A percentile compares a stretch with the other conserved stretches of the same genome.
phyloP scores from a whole-genome alignment of 2,888 invertebrate species.

The Anodontia alba region DNA sequence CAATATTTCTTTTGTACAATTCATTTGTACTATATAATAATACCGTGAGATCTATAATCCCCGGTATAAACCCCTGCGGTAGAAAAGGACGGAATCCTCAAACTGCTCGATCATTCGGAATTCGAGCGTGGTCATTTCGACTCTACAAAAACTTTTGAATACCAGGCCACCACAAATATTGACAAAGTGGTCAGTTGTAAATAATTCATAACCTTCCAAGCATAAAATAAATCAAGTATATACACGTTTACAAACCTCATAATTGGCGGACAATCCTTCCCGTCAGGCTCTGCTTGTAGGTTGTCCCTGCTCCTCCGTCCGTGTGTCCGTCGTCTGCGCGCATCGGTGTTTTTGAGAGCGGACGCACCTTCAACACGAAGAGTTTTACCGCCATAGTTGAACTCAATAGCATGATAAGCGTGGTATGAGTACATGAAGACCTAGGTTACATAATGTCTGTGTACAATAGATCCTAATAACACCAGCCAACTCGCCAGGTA shows the following conservation, averaged over 20 bases:
- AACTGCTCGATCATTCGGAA: too few relatives aligned
- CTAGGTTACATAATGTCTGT: slow-evolving; percentile 36
- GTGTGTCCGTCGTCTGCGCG: not conserved
- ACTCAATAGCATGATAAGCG: not conserved
- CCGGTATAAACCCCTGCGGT: too few relatives aligned
- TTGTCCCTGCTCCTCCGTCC: not conserved
- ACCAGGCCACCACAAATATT: not conserved
- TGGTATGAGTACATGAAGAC: not conserved
- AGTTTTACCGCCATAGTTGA: slow-evolving; percentile 3
- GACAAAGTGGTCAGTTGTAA: slow-evolving; percentile 4
- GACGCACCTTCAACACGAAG: not conserved
- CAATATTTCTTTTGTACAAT: too few relatives aligned
- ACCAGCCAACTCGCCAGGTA: slow-evolving; percentile 7
- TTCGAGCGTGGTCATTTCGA: too few relatives aligned
- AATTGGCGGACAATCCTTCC: not conserved
- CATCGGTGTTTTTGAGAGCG: not conserved
- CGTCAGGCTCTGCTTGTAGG: not conserved
- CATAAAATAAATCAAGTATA: not conserved
- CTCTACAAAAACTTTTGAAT: too few relatives aligned
- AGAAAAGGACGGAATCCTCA: too few relatives aligned
- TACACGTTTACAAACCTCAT: slow-evolving; percentile 1
- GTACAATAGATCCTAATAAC: slow-evolving; percentile 27
- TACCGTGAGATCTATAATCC: too few relatives aligned
- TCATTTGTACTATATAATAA: too few relatives aligned
- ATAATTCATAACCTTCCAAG: not conserved